Percentiles rank a stretch among this genome's conserved stretches.
phyloP scores from a whole-genome alignment of 2,113 vertebrate genomes.

The Psilopogon haemacephalus region DNA sequence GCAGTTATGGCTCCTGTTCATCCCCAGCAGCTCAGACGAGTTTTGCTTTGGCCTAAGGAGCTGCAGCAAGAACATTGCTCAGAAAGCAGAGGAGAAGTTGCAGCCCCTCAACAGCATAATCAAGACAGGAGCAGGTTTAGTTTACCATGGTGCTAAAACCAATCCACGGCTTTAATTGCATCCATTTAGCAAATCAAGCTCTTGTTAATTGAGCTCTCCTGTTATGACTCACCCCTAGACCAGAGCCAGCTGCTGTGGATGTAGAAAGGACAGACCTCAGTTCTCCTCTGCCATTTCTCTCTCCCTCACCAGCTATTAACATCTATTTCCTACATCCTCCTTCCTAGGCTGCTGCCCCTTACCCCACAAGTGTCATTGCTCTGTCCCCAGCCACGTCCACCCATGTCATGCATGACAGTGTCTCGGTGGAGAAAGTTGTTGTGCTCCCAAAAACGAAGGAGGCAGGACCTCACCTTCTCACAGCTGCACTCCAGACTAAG shows the following conservation, averaged over 20 bases:
- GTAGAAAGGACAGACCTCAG: not conserved
- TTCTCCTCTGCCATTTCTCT: not conserved
- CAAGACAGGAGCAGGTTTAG: not conserved
- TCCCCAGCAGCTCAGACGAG: not conserved
- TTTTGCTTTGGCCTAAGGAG: not conserved
- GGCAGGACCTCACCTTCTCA: not conserved
- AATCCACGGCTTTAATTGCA: not conserved
- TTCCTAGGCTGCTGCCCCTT: not conserved
- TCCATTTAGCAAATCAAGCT: not conserved
- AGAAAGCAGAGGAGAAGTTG: not conserved
- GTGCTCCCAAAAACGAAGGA: not conserved
- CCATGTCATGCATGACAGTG: not conserved
- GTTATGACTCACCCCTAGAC: not conserved
- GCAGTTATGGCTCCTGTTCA: not conserved
- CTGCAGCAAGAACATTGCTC: not conserved
- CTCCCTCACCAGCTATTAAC: not conserved
- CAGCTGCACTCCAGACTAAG: not conserved
- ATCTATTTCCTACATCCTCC: not conserved
- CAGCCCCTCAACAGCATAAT: not conserved
- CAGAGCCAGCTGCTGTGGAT: not conserved
- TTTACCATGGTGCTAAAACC: not conserved
- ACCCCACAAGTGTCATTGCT: accelerated
- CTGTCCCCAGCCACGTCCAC: not conserved
- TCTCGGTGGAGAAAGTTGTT: not conserved
- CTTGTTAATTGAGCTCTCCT: not conserved